A percentile compares a stretch with the other conserved stretches of the same genome.
These are phyloP conservation scores for Cephus rjabovi DNA, from an alignment of 2,888 invertebrate species.

Conservation along the genomic window DNA sequence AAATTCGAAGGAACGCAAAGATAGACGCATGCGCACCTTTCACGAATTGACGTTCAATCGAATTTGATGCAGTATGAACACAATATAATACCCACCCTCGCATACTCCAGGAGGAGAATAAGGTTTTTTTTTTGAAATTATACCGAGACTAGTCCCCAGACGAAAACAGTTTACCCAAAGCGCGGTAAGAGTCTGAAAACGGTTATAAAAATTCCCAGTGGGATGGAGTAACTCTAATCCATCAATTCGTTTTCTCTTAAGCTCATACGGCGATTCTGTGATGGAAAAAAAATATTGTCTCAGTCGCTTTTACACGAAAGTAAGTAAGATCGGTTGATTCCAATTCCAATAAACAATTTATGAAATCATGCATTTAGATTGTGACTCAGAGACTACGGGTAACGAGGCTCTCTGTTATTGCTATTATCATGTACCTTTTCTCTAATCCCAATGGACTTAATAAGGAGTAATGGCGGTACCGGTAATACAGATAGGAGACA, in stretches of 20 bases:
- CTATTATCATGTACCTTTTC: neutral
- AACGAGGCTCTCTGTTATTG: neutral
- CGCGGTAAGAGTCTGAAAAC: neutral
- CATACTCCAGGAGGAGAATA: neutral
- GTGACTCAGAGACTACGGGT: neutral
- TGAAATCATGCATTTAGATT: neutral
- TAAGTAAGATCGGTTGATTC: neutral
- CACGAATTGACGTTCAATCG: conserved; percentile 43
- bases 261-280: neutral
- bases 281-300: neutral
- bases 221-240: neutral
- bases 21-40: conserved; percentile 22
- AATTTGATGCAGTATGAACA: conserved; percentile 38
- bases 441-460: neutral
- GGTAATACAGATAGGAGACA: neutral
- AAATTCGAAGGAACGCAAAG: neutral
- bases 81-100: conserved; percentile 25
- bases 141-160: neutral
- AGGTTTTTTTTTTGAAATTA: neutral
- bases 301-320: neutral
- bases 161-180: neutral
- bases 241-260: neutral
- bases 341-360: neutral
- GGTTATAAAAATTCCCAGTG: neutral
- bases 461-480: neutral